Base-by-base conservation (phyloP, 2,888 invertebrate genomes). In the Scaptomyza parva region DNA sequence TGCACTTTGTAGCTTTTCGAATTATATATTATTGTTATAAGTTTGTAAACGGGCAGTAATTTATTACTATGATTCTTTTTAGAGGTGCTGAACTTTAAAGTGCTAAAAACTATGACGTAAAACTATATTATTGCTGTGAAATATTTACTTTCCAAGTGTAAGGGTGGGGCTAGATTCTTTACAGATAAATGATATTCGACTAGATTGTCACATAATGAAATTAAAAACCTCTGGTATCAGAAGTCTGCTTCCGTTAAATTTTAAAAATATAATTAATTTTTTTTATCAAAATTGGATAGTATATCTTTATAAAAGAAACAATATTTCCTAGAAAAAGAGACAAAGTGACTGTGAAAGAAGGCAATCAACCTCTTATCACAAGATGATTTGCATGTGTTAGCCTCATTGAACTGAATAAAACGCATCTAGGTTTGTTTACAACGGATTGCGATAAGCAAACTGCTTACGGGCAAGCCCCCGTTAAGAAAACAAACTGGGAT, bases 351-450 rank as follows among this genome's bases (percentile, higher is more conserved):
- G 24, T 7, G 5, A 17, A 30, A 18, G 12, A 44, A 30, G 17
- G 2, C 8, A 40, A 40, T 26, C 45, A 33, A 26, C 1, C 1
- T 33, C 24, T 61, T 61, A 47, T 61, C 60, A 26, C 50, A 7
- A 53, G 11, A 33, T 8, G 7, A 9, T 18, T 28, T 24, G 52
- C 72, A 37, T 39, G 39, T 48, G 37, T 35, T 26, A 54, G 18
- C 26, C 58, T 24, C 39, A 40, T 55, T 65, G 52, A 63, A 61
- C 59, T 57, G 51, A 33, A 30, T 52, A 18, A 28, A 39, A 68
- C 50, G 22, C 37, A 41, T 57, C 37, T 12, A 18, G 53, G 39
- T 67, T 64, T 86, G 86, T 79, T 86, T 81, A 86, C 79, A 59
- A 41, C 41, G 26, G 11, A n/a, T 30, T 12, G 57, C 41, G 86